Evolutionary conservation across 1,140 invertebrate species (phyloP).

Genomic region (Rhopalosiphum maidis): DNA sequence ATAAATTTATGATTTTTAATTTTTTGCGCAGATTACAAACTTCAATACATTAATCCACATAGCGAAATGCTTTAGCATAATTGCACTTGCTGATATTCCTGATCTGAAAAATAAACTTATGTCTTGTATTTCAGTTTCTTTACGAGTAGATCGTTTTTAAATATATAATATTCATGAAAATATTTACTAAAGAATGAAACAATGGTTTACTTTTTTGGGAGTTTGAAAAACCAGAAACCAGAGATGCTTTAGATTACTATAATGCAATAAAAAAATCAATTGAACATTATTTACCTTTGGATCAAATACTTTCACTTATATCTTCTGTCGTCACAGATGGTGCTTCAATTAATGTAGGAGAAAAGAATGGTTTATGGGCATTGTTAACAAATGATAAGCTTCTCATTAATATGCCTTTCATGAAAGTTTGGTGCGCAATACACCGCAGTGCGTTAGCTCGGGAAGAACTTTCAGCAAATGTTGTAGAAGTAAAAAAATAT

Average conservation of each 20-base stretch:
- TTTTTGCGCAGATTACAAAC: too few relatives aligned
- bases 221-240: too few relatives aligned
- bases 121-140: neutral
- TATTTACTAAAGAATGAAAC: too few relatives aligned
- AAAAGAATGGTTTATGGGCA: neutral
- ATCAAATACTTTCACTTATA: neutral
- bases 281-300: slow-evolving; percentile 2
- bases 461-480: neutral
- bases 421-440: neutral
- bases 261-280: neutral
- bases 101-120: neutral
- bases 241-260: too few relatives aligned
- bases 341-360: neutral
- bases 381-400: neutral
- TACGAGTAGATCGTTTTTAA: neutral
- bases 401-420: neutral
- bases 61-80: slow-evolving; percentile 1
- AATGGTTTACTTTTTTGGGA: too few relatives aligned
- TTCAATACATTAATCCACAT: neutral
- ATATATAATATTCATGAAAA: neutral
- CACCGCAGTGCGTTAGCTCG: neutral
- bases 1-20: too few relatives aligned
- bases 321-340: neutral
- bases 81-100: neutral
- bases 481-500: neutral